Base-by-base conservation (phyloP, 2,797 vertebrate genomes). In the Sylvia borin region DNA sequence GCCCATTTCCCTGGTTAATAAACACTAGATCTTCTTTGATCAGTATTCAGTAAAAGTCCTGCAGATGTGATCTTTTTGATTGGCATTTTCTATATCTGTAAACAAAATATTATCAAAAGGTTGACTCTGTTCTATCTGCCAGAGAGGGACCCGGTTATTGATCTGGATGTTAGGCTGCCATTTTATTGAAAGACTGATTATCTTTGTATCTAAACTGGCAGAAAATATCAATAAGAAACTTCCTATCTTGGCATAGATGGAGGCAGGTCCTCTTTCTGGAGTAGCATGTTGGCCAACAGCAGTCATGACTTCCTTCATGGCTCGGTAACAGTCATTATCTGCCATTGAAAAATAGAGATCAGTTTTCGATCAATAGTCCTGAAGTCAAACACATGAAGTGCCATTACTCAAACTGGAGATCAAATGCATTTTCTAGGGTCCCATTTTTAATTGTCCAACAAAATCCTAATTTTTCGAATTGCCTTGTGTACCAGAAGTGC, bases 51-150 rank as follows among this genome's bases (percentile, higher is more conserved):
- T 67, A 88, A 57, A 80, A 96, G 21, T 26, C 7, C 0, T 51
- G 18, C 50, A 60, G 53, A 67, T 81, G 38, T 13, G 51, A 73
- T 86, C 75, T 32, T 90, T 95, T 78, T 54, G 72, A 50, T 78
- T 93, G 76, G 20, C 40, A 95, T 97, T 96, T 97, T 80, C 54
- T 90, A 7, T 91, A 67, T 58, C 32, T 92, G 45, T 92, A 93
- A 97, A 95, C 70, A 95, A 97, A 97, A 85, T 76, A 92, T 54
- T 77, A 82, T 38, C 76, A 57, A 95, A 96, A 96, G 55, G 22
- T 82, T 94, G 71, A 92, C 29, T 29, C 55, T 91, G 19, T 54
- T 90, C 60, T 85, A 7, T 75, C 42, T 92, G 88, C 26, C 22
- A 24, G 83, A 80, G 34, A 96, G 80, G 72, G 81, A 92, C 75